phyloP scores from a whole-genome alignment of 2,888 invertebrate species.

The Galeopsomyia nigrocyanea region DNA sequence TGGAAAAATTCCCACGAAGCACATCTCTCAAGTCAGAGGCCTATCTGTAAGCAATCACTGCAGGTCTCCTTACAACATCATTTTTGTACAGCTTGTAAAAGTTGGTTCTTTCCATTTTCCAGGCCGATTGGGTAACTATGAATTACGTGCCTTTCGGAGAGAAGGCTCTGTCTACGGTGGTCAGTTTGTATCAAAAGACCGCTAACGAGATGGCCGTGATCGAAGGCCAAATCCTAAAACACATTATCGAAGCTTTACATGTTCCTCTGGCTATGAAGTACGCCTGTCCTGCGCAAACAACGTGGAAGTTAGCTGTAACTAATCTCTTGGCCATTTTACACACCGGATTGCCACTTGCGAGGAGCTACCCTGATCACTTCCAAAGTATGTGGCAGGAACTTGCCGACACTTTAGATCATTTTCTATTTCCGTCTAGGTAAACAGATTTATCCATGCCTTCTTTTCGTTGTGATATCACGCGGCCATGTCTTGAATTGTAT shows the following conservation, averaged over 20 bases:
- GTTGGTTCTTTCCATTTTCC: constrained; percentile 47
- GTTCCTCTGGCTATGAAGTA: constrained; percentile 85
- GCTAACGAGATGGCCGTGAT: constrained; percentile 81
- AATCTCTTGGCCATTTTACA: constrained; percentile 84
- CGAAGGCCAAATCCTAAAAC: constrained; percentile 79
- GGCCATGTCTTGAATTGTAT: neutral
- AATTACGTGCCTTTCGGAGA: constrained; percentile 91
- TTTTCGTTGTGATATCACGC: neutral
- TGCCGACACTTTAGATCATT: constrained; percentile 88
- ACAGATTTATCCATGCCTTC: constrained; percentile 5
- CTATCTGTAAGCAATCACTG: constrained; percentile 58
- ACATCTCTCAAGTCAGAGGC: constrained; percentile 67
- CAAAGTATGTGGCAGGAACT: constrained; percentile 88
- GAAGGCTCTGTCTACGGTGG: constrained; percentile 80
- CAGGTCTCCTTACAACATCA: neutral
- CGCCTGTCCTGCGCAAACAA: constrained; percentile 82
- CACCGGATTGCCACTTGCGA: constrained; percentile 89
- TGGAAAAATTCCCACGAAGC: constrained; percentile 73
- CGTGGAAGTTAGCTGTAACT: constrained; percentile 87
- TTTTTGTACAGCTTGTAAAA: neutral
- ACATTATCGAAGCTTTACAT: constrained; percentile 79
- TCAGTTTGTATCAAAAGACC: constrained; percentile 81
- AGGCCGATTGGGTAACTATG: constrained; percentile 83
- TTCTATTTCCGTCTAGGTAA: constrained; percentile 88
- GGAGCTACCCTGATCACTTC: constrained; percentile 82